A percentile compares a stretch with the other conserved stretches of the same genome.
phyloP scores from a whole-genome alignment of 2,888 invertebrate genomes.

The Stenolophus ochropezus region DNA sequence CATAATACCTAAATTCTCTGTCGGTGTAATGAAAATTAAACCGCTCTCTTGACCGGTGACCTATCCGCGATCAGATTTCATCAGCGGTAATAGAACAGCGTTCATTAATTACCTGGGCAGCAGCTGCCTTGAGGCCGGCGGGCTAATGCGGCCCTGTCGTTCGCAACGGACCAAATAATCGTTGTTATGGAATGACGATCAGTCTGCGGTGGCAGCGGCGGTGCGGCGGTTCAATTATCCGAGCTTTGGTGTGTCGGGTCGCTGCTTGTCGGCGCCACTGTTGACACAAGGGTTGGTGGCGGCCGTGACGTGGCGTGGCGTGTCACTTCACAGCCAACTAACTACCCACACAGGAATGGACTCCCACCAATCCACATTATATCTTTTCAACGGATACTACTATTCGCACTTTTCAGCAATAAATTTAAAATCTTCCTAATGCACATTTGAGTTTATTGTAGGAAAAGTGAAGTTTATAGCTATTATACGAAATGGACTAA shows the following conservation, averaged over 20 bases:
- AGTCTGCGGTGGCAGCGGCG: conserved; percentile 6
- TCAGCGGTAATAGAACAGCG: conserved; percentile 31
- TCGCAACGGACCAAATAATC: conserved; percentile 35
- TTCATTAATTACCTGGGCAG: conserved; percentile 28
- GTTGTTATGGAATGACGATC: conserved; percentile 45
- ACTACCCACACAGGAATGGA: neutral
- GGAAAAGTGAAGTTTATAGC: too few species aligned
- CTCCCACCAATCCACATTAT: neutral
- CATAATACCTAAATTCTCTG: conserved; percentile 17
- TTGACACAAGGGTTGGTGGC: conserved; percentile 52
- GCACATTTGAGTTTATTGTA: too few species aligned
- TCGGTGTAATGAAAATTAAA: conserved; percentile 15
- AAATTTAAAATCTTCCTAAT: too few species aligned
- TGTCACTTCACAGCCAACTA: conserved; percentile 57
- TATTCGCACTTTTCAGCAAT: too few species aligned
- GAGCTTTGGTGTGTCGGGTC: conserved; percentile 64
- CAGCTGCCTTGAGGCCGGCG: neutral
- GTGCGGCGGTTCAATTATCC: conserved; percentile 66
- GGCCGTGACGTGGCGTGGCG: conserved; percentile 11
- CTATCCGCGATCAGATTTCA: conserved; percentile 29
- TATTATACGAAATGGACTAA: too few species aligned
- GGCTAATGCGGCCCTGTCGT: conserved; percentile 10
- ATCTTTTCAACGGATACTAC: too few species aligned
- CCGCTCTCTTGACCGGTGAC: conserved; percentile 24
- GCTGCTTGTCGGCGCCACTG: conserved; percentile 52